phyloP scores from a whole-genome alignment of 2,888 invertebrate genomes.

The Actias luna region DNA sequence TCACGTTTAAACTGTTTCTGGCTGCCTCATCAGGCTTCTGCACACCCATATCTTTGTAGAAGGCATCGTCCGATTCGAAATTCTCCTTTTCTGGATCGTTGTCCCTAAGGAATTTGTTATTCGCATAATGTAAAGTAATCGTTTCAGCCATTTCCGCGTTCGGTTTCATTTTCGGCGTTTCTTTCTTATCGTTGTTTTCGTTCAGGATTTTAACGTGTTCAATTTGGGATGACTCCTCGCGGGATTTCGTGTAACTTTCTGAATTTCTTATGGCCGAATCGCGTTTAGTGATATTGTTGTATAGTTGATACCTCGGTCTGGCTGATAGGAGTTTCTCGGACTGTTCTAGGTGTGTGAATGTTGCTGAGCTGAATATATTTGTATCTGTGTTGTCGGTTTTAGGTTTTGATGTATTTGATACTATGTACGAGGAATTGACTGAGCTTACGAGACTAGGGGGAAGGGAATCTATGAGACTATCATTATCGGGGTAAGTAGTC shows the following conservation, averaged over 20 bases:
- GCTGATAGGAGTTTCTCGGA: constrained; percentile 65
- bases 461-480: constrained; percentile 71
- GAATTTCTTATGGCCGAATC: constrained; percentile 58
- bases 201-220: constrained; percentile 64
- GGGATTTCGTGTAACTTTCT: constrained; percentile 69
- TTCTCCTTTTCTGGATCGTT: constrained; percentile 74
- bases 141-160: constrained; percentile 62
- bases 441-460: constrained; percentile 75
- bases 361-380: constrained; percentile 71
- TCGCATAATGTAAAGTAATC: constrained; percentile 68
- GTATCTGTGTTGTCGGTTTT: constrained; percentile 55
- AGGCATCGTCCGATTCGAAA: constrained; percentile 68
- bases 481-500: constrained; percentile 73
- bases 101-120: constrained; percentile 59
- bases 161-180: constrained; percentile 44
- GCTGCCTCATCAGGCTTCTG: constrained; percentile 53
- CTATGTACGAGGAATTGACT: constrained; percentile 69
- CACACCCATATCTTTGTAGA: constrained; percentile 67
- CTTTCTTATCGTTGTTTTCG: constrained; percentile 65
- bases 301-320: constrained; percentile 59
- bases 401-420: constrained; percentile 55
- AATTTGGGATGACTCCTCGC: constrained; percentile 69
- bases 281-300: constrained; percentile 60
- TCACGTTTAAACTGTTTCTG: constrained; percentile 64
- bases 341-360: constrained; percentile 71